A percentile compares a stretch with the other conserved stretches of the same genome.
Conservation (phyloP, 2,888 invertebrate genomes). For the Tinea trinotella region DNA sequence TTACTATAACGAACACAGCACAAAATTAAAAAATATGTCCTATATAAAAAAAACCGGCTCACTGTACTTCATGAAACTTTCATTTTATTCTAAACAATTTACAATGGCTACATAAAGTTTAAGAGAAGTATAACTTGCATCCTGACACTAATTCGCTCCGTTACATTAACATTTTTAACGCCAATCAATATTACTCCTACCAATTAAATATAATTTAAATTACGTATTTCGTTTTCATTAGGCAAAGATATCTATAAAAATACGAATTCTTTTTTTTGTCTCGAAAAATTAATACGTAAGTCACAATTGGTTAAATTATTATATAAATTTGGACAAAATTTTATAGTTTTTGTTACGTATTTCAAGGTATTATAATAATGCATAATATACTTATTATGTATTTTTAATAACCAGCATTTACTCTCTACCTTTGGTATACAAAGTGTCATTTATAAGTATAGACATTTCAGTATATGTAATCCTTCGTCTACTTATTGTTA, state of each 20-base stretch:
- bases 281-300: conserved; percentile 16
- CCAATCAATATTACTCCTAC: conserved; percentile 17
- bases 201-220: conserved; percentile 16
- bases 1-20: conserved; percentile 69
- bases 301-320: conserved; percentile 15
- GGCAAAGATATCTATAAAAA: conserved; percentile 68
- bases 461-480: too few species aligned
- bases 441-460: conserved; percentile 31
- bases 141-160: conserved; percentile 36
- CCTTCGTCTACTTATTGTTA: background rate
- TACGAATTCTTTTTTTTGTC: conserved; percentile 30
- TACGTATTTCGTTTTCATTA: conserved; percentile 67
- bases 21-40: conserved; percentile 48
- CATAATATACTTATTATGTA: background rate
- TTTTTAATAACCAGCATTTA: conserved; percentile 42
- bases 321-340: conserved; percentile 9
- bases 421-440: conserved; percentile 72
- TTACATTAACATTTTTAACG: conserved; percentile 11
- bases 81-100: conserved; percentile 62
- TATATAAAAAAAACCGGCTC: conserved; percentile 51
- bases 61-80: conserved; percentile 38
- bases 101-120: conserved; percentile 59
- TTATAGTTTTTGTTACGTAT: conserved; percentile 7
- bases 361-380: background rate
- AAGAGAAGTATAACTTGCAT: conserved; percentile 64